Evolutionary conservation across 2,113 vertebrate species (phyloP), one percentile per base, ranked within the genome.

Genomic region (Machaerirhynchus nigripectus): DNA sequence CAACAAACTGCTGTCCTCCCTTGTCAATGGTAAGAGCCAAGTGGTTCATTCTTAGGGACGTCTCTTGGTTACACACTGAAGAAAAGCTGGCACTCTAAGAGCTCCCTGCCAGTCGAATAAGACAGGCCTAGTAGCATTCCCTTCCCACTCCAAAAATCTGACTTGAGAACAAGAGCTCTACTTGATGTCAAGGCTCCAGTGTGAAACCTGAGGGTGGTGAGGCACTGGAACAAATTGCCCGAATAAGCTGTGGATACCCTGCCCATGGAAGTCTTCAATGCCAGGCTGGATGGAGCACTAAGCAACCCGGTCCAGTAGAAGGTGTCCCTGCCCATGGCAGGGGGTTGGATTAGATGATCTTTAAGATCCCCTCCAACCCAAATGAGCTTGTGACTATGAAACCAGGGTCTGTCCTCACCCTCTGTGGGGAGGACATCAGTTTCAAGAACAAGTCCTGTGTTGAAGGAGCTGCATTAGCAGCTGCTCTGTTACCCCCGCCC

Each of bases 161-260:
- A 13, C n/a, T 52, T 11, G 40, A 84, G 37, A 91, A 70, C 26
- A 89, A 75, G 27, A 91, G 37, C 35, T 89, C 57, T 80, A 7
- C 24, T 67, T 42, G 11, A 28, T 35, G 23, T 46, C 33, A 79
- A 53, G 52, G 60, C 40, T 68, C 16, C 46, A 64, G 4, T 42
- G 55, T 47, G 40, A 90, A 69, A 69, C 17, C 21, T 28, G 35
- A 90, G 21, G 22, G 35, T 37, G 35, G 13, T 33, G 18, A 84
- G 17, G n/a, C 49, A 70, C 56, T 1, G 1, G 22, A 63, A 55
- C 5, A 63, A 63, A 49, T 1, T 70, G 40, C 15, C 15, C 49
- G 56, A 40, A 61, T 30, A 33, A 69, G 18, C 1, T 69, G 26
- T 2, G 3, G n/a, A 31, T 23, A 30, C 1, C 7, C 31, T 0